A percentile compares a stretch with the other conserved stretches of the same genome.
Conservation (phyloP, 1,140 invertebrate genomes). For the Littorina saxatilis region DNA sequence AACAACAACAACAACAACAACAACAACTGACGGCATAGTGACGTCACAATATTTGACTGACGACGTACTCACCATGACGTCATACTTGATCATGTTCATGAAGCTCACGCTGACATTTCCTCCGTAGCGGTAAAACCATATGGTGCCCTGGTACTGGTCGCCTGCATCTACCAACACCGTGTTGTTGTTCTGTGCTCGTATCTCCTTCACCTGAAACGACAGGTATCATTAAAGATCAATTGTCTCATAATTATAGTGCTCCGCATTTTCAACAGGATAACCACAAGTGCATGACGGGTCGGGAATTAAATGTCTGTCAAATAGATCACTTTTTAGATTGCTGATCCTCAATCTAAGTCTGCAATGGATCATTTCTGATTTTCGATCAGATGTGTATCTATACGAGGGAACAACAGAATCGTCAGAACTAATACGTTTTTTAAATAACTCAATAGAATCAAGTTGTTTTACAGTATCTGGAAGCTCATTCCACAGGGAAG, state of each 20-base stretch:
- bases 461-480: not conserved
- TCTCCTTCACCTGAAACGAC: constrained; percentile 71
- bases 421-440: no score
- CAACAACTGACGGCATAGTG: no score
- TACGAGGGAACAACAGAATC: no score
- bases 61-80: constrained; percentile 86
- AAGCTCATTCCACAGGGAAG: no score
- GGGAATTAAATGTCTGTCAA: no score
- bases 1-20: no score
- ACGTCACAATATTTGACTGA: no score
- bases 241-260: not conserved
- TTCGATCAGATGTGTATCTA: no score
- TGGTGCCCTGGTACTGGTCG: constrained; percentile 91
- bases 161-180: constrained; percentile 89
- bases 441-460: not conserved
- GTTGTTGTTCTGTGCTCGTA: constrained; percentile 78
- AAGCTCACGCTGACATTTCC: constrained; percentile 86
- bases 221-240: no score
- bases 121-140: constrained; percentile 88
- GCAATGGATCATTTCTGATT: not conserved
- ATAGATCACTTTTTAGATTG: no score
- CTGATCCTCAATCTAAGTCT: not conserved
- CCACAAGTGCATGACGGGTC: no score
- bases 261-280: not conserved
- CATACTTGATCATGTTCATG: constrained; percentile 85